Evolutionary conservation across 1,140 invertebrate genomes (phyloP).

Genomic region (Cecropterus lyciades): DNA sequence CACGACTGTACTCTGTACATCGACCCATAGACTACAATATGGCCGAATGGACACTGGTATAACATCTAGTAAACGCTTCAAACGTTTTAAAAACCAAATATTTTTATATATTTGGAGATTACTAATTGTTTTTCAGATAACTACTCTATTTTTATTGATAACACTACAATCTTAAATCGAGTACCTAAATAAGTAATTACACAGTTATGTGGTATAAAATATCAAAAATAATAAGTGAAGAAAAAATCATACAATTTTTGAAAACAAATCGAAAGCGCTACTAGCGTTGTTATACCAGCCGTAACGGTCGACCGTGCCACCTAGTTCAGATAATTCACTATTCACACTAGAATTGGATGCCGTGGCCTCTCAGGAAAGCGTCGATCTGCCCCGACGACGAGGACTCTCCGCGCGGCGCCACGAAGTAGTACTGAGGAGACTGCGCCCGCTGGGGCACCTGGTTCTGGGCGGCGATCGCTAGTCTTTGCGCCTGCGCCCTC

Average conservation of each 20-base stretch:
- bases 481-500: conserved; percentile 77
- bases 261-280: conserved; percentile 11
- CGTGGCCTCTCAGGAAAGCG: conserved; percentile 90
- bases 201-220: too few species aligned
- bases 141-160: too few species aligned
- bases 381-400: conserved; percentile 90
- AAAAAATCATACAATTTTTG: too few species aligned
- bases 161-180: too few species aligned
- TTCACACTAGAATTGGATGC: conserved; percentile 85
- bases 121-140: not conserved
- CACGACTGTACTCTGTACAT: conserved; percentile 40
- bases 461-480: conserved; percentile 62
- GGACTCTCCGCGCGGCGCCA: conserved; percentile 84
- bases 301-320: conserved; percentile 45
- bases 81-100: not conserved
- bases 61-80: conserved; percentile 9
- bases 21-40: conserved; percentile 48
- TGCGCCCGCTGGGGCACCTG: conserved; percentile 69
- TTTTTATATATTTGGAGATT: not conserved
- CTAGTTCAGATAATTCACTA: conserved; percentile 58
- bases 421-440: conserved; percentile 86
- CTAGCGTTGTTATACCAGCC: conserved; percentile 27
- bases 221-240: too few species aligned
- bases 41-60: conserved; percentile 45
- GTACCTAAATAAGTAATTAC: too few species aligned